Conservation (phyloP, 2,797 vertebrate genomes). For the Sciurus vulgaris region DNA sequence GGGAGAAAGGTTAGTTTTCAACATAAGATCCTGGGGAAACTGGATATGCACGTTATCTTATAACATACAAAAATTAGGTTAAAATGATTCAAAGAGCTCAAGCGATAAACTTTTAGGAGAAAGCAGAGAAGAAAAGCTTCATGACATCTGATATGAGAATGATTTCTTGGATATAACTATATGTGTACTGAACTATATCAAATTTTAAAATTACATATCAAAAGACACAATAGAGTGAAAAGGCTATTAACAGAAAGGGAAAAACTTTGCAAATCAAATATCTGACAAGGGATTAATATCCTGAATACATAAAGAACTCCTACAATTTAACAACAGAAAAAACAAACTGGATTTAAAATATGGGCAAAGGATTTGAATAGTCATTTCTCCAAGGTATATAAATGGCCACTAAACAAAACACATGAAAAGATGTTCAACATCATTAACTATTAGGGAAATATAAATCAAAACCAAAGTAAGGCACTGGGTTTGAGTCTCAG, state of each 20-base stretch:
- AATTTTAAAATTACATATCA: too few species aligned
- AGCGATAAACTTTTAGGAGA: too few species aligned
- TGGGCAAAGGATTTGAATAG: neutral
- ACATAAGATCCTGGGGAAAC: neutral
- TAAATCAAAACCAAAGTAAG: neutral
- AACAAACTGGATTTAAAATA: too few species aligned
- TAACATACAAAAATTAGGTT: too few species aligned
- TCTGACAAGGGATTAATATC: neutral
- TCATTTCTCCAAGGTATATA: neutral
- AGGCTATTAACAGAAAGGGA: neutral
- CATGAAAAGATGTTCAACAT: neutral
- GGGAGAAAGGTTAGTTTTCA: neutral
- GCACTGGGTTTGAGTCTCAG: too few species aligned
- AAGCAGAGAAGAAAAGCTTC: too few species aligned
- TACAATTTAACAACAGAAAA: too few species aligned
- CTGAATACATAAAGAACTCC: neutral
- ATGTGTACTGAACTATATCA: too few species aligned
- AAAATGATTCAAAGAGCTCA: too few species aligned
- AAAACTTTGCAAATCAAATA: neutral
- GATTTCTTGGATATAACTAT: too few species aligned
- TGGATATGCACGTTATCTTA: neutral
- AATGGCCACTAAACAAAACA: neutral
- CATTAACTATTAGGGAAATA: neutral
- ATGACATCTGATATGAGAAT: too few species aligned
- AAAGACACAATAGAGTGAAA: neutral